Base-by-base conservation (phyloP, 1,140 invertebrate species). In the Harlomillsia oculata region DNA sequence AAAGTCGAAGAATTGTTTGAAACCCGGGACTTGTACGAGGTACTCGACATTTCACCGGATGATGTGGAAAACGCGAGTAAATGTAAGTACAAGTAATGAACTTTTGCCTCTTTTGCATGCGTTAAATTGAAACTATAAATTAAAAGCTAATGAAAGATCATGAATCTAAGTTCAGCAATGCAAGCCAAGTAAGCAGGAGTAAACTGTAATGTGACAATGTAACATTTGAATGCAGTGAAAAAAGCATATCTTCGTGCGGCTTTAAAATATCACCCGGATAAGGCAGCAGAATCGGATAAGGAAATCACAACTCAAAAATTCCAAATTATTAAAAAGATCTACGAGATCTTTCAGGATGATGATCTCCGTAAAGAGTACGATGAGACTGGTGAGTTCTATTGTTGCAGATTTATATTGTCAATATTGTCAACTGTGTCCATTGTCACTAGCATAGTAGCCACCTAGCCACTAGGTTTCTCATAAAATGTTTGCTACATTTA, bases 211-310 rank as follows among this genome's bases (percentile, higher is more conserved):
- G n/a, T n/a, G n/a, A n/a, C n/a, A n/a, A n/a, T 26, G 11, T 8
- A 40, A 43, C 41, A 5, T 44, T 4, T 44, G 41, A 21, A 1
- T 52, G n/a, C 32, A 63, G 60, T 63, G 20, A 21, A 36, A 11
- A 46, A 44, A 28, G 56, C 51, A 0, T 63, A 63, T 28, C 36
- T 63, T 20, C 30, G 32, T n/a, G 60, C 60, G 1, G 60, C 60
- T 25, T 30, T 59, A 25, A 32, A 30, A 11, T 55, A 50, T 25
- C 60, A 63, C 30, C 60, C 60, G 4, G 60, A 63, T 32, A 63
- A 63, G 36, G 52, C 46, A 11, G 14, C 28, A 18, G 48, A 21
- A 11, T 30, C 36, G 13, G 60, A 62, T n/a, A 43, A 57, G 21
- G 56, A 63, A 41, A 23, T 16, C 2, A 43, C 18, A 14, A 63